These are phyloP conservation scores for Leucopsar rothschildi DNA, from an alignment of 2,113 vertebrate species.

Conservation along the genomic window DNA sequence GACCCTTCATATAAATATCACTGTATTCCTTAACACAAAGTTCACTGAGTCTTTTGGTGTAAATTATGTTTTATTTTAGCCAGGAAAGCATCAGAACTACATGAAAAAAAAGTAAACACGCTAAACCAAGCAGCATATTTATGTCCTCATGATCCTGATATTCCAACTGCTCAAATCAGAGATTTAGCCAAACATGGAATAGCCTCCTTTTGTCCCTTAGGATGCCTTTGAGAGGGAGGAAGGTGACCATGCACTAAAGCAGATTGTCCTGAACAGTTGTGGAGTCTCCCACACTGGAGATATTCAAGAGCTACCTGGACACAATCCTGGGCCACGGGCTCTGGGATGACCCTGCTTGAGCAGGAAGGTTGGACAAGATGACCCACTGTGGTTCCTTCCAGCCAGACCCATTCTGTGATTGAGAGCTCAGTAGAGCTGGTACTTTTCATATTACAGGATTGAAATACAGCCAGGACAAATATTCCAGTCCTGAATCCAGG, in stretches of 20 bases:
- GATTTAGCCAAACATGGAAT: neutral
- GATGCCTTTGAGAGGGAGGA: neutral
- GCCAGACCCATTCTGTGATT: neutral
- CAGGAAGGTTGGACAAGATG: neutral
- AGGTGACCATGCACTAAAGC: neutral
- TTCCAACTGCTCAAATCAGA: neutral
- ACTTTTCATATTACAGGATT: neutral
- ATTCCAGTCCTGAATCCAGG: neutral
- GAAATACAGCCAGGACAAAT: neutral
- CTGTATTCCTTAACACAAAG: neutral
- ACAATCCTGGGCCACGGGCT: neutral
- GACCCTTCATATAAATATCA: neutral
- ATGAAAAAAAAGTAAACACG: neutral
- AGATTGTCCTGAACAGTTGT: fast-evolving
- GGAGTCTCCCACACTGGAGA: neutral
- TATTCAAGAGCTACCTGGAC: neutral
- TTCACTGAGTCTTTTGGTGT: neutral
- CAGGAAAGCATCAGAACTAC: neutral
- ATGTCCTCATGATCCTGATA: neutral
- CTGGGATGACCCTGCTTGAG: neutral
- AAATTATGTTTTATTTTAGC: neutral
- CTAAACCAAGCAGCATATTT: neutral
- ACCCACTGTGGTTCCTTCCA: neutral
- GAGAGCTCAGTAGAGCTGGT: neutral
- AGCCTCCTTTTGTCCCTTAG: neutral